These are phyloP conservation scores for Lathamus discolor DNA, from an alignment of 2,113 vertebrate species.

Conservation along the genomic window DNA sequence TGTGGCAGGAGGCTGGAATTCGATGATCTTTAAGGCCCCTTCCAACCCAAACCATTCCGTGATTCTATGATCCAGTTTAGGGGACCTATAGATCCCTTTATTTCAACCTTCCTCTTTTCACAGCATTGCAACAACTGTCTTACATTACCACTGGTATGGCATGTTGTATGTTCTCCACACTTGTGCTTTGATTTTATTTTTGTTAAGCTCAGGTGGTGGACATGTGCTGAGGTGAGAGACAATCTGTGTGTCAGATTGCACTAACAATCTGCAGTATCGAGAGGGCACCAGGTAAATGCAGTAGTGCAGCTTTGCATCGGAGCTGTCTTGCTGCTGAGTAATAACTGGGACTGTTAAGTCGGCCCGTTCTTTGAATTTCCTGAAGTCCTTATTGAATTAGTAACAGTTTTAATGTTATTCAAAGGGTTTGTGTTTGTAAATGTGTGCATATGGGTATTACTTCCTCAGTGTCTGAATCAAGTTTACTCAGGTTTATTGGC, in stretches of 20 bases:
- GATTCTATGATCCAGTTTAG: not conserved
- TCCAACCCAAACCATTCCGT: not conserved
- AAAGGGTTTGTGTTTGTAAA: not conserved
- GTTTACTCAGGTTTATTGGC: constrained; percentile 4
- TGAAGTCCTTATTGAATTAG: not conserved
- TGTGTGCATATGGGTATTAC: not conserved
- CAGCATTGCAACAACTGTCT: not conserved
- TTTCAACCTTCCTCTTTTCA: not conserved
- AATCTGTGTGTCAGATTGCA: rapidly evolving
- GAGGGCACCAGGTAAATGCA: not conserved
- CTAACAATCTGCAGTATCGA: too few species aligned
- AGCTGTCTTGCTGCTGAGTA: not conserved
- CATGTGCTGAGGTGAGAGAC: rapidly evolving
- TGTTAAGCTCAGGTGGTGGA: not conserved
- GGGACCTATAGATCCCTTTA: not conserved
- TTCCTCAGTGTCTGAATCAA: not conserved
- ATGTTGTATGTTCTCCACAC: not conserved
- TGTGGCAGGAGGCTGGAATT: not conserved
- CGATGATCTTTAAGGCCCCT: not conserved
- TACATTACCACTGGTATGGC: not conserved
- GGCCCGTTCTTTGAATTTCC: not conserved
- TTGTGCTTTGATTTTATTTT: not conserved
- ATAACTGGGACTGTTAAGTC: not conserved
- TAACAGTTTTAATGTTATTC: not conserved
- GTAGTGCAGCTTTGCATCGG: not conserved